Conservation (phyloP, 2,888 invertebrate species). For the Colletes collaris region DNA sequence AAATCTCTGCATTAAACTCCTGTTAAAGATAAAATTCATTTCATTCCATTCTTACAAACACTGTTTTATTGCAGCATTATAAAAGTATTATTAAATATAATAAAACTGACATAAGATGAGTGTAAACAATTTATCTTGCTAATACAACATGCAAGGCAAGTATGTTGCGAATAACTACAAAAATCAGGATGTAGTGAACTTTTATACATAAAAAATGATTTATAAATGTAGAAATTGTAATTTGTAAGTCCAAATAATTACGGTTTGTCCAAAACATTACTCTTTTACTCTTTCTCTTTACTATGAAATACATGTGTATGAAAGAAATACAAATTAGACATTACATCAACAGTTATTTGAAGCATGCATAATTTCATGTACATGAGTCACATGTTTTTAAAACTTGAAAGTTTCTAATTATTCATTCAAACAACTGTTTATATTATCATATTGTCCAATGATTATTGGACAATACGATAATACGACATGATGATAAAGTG, state of each 20-base stretch:
- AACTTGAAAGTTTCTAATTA: neutral
- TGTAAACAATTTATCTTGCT: no score
- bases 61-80: neutral
- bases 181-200: neutral
- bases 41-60: neutral
- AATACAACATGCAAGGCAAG: neutral
- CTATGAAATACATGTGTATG: neutral
- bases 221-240: neutral
- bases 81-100: neutral
- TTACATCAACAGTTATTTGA: neutral
- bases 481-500: neutral
- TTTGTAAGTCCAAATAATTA: neutral
- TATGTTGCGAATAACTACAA: neutral
- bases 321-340: neutral
- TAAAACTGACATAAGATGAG: neutral
- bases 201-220: neutral
- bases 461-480: neutral
- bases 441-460: no score
- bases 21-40: neutral
- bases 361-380: no score
- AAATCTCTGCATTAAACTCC: no score
- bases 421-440: neutral
- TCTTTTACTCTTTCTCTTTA: no score
- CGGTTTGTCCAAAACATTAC: no score
- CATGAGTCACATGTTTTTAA: neutral